These are phyloP conservation scores for Gasterosteus aculeatus DNA, from an alignment of 2,113 vertebrate species.

Conservation along the genomic window DNA sequence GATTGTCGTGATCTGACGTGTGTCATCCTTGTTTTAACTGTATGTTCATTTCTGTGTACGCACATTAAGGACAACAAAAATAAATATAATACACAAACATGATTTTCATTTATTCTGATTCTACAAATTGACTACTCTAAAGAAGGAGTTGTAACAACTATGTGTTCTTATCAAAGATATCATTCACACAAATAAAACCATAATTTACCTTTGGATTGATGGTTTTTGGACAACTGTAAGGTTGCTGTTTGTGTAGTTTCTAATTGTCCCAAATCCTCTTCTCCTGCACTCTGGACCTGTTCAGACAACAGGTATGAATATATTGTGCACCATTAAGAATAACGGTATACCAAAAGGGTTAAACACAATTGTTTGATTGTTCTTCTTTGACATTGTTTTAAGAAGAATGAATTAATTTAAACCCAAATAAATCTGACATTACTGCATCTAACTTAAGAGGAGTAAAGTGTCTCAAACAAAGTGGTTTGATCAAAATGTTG, in stretches of 20 bases:
- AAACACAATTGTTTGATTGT: not conserved
- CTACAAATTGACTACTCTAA: not conserved
- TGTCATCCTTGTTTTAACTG: not conserved
- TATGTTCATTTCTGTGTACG: not conserved
- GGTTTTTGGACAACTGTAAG: slow-evolving; percentile 29
- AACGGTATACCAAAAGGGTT: not conserved
- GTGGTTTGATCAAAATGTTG: not conserved
- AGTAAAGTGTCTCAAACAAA: not conserved
- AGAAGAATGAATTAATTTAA: not conserved
- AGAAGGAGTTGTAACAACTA: not conserved
- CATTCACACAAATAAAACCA: slow-evolving; percentile 1
- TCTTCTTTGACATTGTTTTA: not conserved
- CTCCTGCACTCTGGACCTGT: slow-evolving; percentile 78
- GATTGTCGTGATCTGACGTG: not conserved
- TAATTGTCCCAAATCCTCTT: slow-evolving; percentile 72
- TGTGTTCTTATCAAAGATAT: not conserved
- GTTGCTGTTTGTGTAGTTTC: slow-evolving; percentile 36
- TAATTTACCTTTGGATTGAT: slow-evolving; percentile 63
- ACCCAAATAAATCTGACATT: too few relatives aligned
- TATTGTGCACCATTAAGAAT: not conserved
- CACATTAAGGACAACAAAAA: not conserved
- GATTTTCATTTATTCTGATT: not conserved
- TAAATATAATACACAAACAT: not conserved
- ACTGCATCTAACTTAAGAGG: too few relatives aligned
- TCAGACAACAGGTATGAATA: not conserved